Evolutionary conservation across 1,140 invertebrate genomes (phyloP).

Genomic region (Cotesia vestalis): DNA sequence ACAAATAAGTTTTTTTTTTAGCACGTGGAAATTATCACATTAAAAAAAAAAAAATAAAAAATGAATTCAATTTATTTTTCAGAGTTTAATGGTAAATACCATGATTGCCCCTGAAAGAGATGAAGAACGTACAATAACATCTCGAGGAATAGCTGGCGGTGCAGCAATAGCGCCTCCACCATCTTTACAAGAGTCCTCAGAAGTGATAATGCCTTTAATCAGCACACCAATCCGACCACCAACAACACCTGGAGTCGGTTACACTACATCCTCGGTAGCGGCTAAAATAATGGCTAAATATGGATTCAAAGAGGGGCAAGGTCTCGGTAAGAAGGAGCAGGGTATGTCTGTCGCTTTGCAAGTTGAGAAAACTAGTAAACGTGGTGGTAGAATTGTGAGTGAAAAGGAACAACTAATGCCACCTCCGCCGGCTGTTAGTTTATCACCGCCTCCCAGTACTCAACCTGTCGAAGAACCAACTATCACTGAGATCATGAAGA

Average conservation of each 20-base stretch:
- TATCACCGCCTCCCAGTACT: slow-evolving; percentile 52
- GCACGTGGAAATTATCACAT: background rate
- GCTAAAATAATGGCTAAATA: slow-evolving; percentile 99
- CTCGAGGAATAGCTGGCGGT: slow-evolving; percentile 72
- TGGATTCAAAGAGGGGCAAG: slow-evolving; percentile 98
- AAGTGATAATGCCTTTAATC: slow-evolving; percentile 59
- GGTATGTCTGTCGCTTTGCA: slow-evolving; percentile 96
- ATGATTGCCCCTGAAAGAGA: slow-evolving; percentile 61
- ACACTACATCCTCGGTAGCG: slow-evolving; percentile 82
- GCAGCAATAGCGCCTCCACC: slow-evolving; percentile 88
- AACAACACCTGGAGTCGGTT: slow-evolving; percentile 58
- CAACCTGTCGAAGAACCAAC: slow-evolving; percentile 71
- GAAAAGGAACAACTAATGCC: slow-evolving; percentile 84
- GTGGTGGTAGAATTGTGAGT: slow-evolving; percentile 96
- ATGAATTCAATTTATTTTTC: slow-evolving; percentile 17
- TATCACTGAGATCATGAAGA: slow-evolving; percentile 95
- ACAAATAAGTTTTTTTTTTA: background rate
- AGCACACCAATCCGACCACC: slow-evolving; percentile 59
- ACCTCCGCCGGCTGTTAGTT: slow-evolving; percentile 67
- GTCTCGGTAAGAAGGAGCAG: slow-evolving; percentile 95
- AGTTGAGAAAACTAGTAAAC: slow-evolving; percentile 96
- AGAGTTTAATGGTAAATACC: slow-evolving; percentile 39
- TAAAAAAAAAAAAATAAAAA: background rate
- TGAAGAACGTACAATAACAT: slow-evolving; percentile 66
- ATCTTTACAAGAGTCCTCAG: slow-evolving; percentile 76